These are phyloP conservation scores for Heterochromis multidens DNA, from an alignment of 2,113 vertebrate species.

Conservation along the genomic window DNA sequence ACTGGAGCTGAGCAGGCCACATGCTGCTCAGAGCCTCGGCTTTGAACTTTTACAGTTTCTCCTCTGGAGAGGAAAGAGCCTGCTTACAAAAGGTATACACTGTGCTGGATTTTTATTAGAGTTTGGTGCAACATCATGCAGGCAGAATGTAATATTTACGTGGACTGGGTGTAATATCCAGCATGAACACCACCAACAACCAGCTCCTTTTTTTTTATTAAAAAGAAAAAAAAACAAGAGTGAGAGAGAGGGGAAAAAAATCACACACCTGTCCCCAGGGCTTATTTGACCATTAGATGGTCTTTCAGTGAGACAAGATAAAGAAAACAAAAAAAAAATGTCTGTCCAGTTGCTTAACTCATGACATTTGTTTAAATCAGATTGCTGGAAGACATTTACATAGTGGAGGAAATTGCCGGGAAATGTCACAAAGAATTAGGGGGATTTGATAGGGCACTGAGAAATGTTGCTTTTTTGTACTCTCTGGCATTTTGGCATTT, in stretches of 20 bases:
- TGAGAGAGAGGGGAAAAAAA: not conserved
- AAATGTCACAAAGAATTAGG: constrained; percentile 78
- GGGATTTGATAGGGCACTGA: constrained; percentile 54
- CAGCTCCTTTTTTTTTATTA: not conserved
- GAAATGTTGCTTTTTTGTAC: constrained; percentile 48
- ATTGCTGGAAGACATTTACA: constrained; percentile 74
- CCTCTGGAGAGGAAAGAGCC: constrained; percentile 31
- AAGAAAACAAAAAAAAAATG: constrained; percentile 20
- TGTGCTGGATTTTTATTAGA: constrained; percentile 1
- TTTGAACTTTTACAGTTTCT: constrained; percentile 51
- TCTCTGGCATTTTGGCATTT: constrained; percentile 70
- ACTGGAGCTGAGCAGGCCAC: constrained; percentile 19
- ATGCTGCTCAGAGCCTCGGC: constrained; percentile 35
- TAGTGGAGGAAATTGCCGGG: constrained; percentile 69
- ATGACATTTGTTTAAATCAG: constrained; percentile 79
- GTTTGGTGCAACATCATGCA: constrained; percentile 11
- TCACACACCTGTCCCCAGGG: not conserved
- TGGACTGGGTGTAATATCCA: not conserved
- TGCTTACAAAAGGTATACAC: not conserved
- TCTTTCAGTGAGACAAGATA: constrained; percentile 42
- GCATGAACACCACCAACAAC: not conserved
- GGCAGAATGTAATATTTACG: not conserved
- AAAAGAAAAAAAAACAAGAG: not conserved
- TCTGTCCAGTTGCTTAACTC: constrained; percentile 57
- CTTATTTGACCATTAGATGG: constrained; percentile 38